Evolutionary conservation across 1,140 invertebrate species (phyloP).

Genomic region (Anastrepha obliqua): DNA sequence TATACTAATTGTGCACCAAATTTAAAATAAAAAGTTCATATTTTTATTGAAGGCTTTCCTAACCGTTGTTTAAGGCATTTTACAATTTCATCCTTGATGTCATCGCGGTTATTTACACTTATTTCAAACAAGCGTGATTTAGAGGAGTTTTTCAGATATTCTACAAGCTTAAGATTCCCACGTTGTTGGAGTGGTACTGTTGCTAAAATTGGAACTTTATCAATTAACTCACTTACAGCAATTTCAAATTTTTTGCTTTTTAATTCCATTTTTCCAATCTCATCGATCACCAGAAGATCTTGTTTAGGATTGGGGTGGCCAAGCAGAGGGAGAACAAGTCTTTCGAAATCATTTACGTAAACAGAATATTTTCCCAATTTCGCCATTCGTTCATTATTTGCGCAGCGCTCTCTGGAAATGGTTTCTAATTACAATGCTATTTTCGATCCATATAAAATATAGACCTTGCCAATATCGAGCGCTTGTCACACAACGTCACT

Average conservation of each 20-base stretch:
- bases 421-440: not conserved
- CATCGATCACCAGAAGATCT: slow-evolving; percentile 77
- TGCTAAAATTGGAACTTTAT: slow-evolving; percentile 73
- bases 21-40: not conserved
- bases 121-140: slow-evolving; percentile 52
- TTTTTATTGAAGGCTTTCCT: slow-evolving; percentile 31
- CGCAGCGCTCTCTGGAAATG: slow-evolving; percentile 16
- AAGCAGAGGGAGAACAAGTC: slow-evolving; percentile 66
- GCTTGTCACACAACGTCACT: slow-evolving; percentile 75
- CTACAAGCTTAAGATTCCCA: slow-evolving; percentile 39
- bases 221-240: slow-evolving; percentile 71
- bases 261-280: slow-evolving; percentile 83
- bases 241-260: slow-evolving; percentile 78
- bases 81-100: slow-evolving; percentile 54
- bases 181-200: slow-evolving; percentile 76
- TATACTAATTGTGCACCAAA: not conserved
- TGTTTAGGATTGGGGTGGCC: not conserved
- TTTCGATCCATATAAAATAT: not conserved
- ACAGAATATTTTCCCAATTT: slow-evolving; percentile 79
- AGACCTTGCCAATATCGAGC: slow-evolving; percentile 75
- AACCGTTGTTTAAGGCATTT: slow-evolving; percentile 16
- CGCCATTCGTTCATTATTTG: slow-evolving; percentile 54
- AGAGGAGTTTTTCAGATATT: slow-evolving; percentile 50
- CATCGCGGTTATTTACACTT: slow-evolving; percentile 57
- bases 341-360: slow-evolving; percentile 78